These are phyloP conservation scores for Choreutis nemorana DNA, from an alignment of 2,888 invertebrate genomes.

Conservation along the genomic window DNA sequence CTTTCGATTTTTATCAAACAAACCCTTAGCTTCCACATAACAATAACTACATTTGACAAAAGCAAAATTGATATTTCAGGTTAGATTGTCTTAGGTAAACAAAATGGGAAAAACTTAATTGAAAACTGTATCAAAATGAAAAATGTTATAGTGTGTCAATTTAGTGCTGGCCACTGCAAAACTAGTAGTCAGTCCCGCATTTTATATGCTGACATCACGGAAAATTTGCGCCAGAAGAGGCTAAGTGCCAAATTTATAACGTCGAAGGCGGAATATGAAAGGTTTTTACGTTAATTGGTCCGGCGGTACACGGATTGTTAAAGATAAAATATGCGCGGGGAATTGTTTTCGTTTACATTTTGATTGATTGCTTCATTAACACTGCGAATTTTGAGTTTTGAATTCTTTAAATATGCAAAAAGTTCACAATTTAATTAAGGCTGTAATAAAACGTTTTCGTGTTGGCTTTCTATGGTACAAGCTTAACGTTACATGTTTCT, in stretches of 20 bases:
- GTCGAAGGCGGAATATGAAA: slow-evolving; percentile 47
- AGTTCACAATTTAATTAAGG: too few relatives aligned
- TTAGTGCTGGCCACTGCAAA: slow-evolving; percentile 43
- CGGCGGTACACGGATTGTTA: slow-evolving; percentile 58
- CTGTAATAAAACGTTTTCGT: too few relatives aligned
- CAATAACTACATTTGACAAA: too few relatives aligned
- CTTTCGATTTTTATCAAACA: too few relatives aligned
- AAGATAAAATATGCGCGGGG: slow-evolving; percentile 64
- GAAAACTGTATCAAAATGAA: slow-evolving; percentile 32
- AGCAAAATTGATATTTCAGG: too few relatives aligned
- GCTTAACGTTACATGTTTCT: too few relatives aligned
- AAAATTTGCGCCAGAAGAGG: slow-evolving; percentile 65
- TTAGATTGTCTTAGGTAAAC: too few relatives aligned
- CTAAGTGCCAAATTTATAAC: slow-evolving; percentile 66
- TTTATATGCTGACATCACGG: slow-evolving; percentile 57
- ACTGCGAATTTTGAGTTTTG: slow-evolving; percentile 26
- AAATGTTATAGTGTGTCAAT: slow-evolving; percentile 40
- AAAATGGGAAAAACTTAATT: too few relatives aligned
- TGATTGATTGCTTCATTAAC: slow-evolving; percentile 56
- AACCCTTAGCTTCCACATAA: too few relatives aligned
- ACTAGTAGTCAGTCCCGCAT: slow-evolving; percentile 53
- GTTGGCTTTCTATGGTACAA: too few relatives aligned
- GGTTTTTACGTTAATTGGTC: slow-evolving; percentile 63
- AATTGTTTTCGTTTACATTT: slow-evolving; percentile 59
- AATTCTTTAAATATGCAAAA: too few relatives aligned